Percentiles rank a stretch among this genome's conserved stretches.
Evolutionary conservation across 2,888 invertebrate species (phyloP).

Genomic region (Polymixis lichenea): DNA sequence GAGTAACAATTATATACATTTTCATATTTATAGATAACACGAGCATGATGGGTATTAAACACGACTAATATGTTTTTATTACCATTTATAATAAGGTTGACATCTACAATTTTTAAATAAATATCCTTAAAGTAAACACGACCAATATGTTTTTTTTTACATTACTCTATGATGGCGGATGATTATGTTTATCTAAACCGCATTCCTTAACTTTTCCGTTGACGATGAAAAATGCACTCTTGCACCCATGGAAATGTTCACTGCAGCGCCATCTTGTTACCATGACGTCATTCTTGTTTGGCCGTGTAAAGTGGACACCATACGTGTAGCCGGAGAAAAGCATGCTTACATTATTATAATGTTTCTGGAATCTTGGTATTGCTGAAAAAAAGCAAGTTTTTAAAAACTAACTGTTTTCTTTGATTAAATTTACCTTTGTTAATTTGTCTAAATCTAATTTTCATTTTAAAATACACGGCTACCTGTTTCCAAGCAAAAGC

Average conservation of each 20-base stretch:
- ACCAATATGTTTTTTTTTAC: background rate
- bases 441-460: background rate
- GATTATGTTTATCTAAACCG: conserved; percentile 6
- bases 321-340: conserved; percentile 10
- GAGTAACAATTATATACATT: too few relatives aligned
- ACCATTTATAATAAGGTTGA: too few relatives aligned
- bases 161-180: background rate
- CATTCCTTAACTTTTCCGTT: background rate
- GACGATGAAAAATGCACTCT: conserved; percentile 4
- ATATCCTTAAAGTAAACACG: background rate
- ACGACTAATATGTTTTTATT: too few relatives aligned
- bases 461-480: background rate
- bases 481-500: background rate
- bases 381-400: background rate
- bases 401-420: background rate
- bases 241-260: conserved; percentile 3
- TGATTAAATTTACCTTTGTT: background rate
- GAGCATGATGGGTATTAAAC: too few relatives aligned
- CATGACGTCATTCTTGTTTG: background rate
- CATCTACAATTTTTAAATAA: background rate
- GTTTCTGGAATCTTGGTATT: background rate
- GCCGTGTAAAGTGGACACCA: background rate
- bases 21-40: too few relatives aligned
- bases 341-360: background rate
- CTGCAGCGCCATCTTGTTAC: conserved; percentile 26